Percentiles rank a stretch among this genome's conserved stretches.
These are phyloP conservation scores for Polydesmus complanatus DNA, from an alignment of 2,888 invertebrate genomes.

Conservation along the genomic window DNA sequence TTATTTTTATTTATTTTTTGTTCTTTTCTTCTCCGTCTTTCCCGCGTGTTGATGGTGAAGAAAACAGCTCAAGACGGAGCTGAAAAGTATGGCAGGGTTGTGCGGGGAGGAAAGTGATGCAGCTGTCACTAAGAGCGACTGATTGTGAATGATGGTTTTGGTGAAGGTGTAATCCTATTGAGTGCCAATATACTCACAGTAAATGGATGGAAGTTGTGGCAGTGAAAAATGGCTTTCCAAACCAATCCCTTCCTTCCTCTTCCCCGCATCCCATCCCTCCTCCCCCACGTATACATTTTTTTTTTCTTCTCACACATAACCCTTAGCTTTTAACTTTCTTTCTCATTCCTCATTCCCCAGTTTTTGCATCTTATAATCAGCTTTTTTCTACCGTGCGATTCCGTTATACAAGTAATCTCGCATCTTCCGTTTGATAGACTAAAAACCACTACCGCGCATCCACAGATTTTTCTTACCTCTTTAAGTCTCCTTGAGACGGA, in stretches of 20 bases:
- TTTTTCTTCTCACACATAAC: neutral
- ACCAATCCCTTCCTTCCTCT: neutral
- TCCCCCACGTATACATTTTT: neutral
- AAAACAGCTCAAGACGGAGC: neutral
- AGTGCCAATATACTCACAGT: conserved; percentile 11
- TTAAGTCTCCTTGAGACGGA: too few species aligned
- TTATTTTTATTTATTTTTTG: neutral
- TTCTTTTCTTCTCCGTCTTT: neutral
- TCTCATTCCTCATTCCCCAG: neutral
- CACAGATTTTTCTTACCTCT: too few species aligned
- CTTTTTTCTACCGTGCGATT: too few species aligned
- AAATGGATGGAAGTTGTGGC: conserved; percentile 14
- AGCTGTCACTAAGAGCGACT: conserved; percentile 6
- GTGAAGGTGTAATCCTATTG: conserved; percentile 16
- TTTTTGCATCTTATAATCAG: neutral
- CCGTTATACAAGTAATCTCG: too few species aligned
- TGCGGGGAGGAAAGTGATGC: neutral
- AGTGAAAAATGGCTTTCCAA: conserved; percentile 11
- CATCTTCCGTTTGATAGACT: too few species aligned
- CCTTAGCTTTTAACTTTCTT: neutral
- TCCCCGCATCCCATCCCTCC: neutral
- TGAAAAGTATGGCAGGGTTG: neutral
- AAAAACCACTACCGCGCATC: too few species aligned
- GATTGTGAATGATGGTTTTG: conserved; percentile 13
- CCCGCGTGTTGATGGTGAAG: neutral